These are phyloP conservation scores for Xenopus petersii DNA, from an alignment of 2,797 vertebrate species.

Conservation along the genomic window DNA sequence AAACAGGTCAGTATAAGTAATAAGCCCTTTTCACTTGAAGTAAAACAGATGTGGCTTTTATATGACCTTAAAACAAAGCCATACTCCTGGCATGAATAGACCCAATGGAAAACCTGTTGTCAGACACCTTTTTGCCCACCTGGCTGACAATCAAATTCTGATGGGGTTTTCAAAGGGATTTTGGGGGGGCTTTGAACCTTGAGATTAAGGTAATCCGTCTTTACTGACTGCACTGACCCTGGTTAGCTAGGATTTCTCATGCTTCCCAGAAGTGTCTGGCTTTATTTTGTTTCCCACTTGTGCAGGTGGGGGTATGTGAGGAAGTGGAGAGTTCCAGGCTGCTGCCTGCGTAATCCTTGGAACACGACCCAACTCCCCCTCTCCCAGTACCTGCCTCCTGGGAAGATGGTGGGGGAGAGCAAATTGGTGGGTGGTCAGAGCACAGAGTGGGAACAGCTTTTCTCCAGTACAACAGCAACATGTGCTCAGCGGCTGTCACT, in stretches of 20 bases:
- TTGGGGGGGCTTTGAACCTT: slow-evolving; percentile 45
- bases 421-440: slow-evolving; percentile 56
- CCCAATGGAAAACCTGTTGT: slow-evolving; percentile 17
- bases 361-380: slow-evolving; percentile 50
- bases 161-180: slow-evolving; percentile 29
- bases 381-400: slow-evolving; percentile 40
- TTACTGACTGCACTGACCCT: slow-evolving; percentile 48
- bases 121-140: slow-evolving; percentile 29
- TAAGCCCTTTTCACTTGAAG: slow-evolving; percentile 1
- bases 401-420: slow-evolving; percentile 43
- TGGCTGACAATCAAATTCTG: slow-evolving; percentile 26
- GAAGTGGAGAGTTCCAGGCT: slow-evolving; percentile 44
- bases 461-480: slow-evolving; percentile 16
- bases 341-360: slow-evolving; percentile 46
- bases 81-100: neutral
- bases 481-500: neutral
- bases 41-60: slow-evolving; percentile 42
- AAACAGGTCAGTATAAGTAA: slow-evolving; percentile 14
- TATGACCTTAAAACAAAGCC: slow-evolving; percentile 24
- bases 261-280: slow-evolving; percentile 46
- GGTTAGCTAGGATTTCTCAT: slow-evolving; percentile 42
- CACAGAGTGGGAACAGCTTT: slow-evolving; percentile 39
- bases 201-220: slow-evolving; percentile 45
- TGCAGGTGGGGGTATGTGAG: slow-evolving; percentile 31
- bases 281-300: slow-evolving; percentile 20